A percentile compares a stretch with the other conserved stretches of the same genome.
Evolutionary conservation across 2,888 invertebrate genomes (phyloP).

Genomic region (Neoaliturus tenellus): DNA sequence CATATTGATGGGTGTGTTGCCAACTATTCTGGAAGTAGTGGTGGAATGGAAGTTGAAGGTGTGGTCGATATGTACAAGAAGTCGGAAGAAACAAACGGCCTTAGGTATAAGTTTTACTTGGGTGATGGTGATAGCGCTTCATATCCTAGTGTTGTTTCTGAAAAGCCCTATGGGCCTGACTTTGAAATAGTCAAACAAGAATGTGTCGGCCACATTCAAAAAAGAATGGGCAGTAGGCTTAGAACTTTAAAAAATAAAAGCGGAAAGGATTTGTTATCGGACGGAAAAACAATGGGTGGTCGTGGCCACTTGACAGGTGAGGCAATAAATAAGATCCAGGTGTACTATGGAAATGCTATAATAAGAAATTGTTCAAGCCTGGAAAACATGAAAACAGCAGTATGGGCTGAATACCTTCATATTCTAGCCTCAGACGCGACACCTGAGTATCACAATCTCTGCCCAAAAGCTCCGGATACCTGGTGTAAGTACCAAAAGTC

Average conservation of each 20-base stretch:
- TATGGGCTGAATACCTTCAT: conserved; percentile 66
- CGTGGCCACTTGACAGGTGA: conserved; percentile 63
- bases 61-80: conserved; percentile 55
- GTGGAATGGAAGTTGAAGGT: conserved; percentile 62
- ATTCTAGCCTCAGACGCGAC: conserved; percentile 63
- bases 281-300: conserved; percentile 60
- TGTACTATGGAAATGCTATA: conserved; percentile 66
- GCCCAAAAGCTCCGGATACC: conserved; percentile 63
- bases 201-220: conserved; percentile 60
- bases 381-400: conserved; percentile 65
- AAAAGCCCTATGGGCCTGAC: conserved; percentile 55
- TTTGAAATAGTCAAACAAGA: conserved; percentile 50
- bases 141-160: conserved; percentile 60
- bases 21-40: conserved; percentile 59
- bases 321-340: conserved; percentile 63
- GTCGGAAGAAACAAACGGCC: conserved; percentile 55
- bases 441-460: conserved; percentile 64
- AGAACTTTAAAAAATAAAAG: neutral
- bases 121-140: conserved; percentile 55
- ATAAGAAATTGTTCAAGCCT: conserved; percentile 61
- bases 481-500: conserved; percentile 65
- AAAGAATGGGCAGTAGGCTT: conserved; percentile 58
- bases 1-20: conserved; percentile 58
- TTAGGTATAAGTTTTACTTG: neutral
- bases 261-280: conserved; percentile 38